phyloP scores from a whole-genome alignment of 2,888 invertebrate species.

The Diarsia dahlii region DNA sequence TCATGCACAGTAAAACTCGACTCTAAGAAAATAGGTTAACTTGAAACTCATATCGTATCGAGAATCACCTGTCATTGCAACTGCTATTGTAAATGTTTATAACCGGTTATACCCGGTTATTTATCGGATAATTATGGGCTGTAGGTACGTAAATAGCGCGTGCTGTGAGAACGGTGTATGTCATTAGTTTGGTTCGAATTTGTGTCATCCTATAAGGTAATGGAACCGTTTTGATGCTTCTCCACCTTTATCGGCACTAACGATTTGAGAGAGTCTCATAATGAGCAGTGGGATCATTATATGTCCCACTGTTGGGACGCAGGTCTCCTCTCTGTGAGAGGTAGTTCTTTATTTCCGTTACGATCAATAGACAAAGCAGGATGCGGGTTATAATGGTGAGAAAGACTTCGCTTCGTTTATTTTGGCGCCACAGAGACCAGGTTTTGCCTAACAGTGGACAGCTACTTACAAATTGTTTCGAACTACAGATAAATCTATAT shows the following conservation, averaged over 20 bases:
- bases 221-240: background rate
- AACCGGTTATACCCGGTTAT: conserved; percentile 35
- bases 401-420: background rate
- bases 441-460: background rate
- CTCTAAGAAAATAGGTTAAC: conserved; percentile 34
- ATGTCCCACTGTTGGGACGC: background rate
- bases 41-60: conserved; percentile 34
- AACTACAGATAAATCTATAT: too few species aligned
- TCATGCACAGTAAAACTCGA: conserved; percentile 30
- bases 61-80: conserved; percentile 46
- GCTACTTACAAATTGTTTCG: background rate
- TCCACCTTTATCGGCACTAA: background rate
- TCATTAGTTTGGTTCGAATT: conserved; percentile 7
- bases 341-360: background rate
- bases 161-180: background rate
- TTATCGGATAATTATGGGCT: conserved; percentile 30
- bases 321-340: background rate
- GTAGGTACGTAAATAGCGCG: conserved; percentile 19
- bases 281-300: background rate
- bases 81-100: conserved; percentile 37
- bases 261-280: background rate
- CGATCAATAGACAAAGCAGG: background rate
- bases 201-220: background rate
- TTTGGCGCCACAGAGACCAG: background rate
- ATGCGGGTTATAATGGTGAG: background rate